Evolutionary conservation across 1,140 invertebrate species (phyloP).

Genomic region (Zaprionus davidi): DNA sequence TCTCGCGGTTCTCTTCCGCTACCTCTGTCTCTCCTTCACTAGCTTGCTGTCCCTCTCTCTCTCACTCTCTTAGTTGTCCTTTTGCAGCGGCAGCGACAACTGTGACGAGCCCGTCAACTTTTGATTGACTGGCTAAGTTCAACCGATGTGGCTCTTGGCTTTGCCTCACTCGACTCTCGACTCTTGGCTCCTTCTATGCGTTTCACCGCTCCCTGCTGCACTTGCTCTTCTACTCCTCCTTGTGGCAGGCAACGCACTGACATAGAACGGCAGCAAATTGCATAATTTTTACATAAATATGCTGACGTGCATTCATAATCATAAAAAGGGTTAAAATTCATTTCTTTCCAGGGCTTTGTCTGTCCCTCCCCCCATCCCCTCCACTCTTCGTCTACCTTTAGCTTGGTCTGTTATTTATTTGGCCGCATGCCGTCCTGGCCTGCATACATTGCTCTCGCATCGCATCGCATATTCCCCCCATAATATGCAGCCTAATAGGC

Average conservation of each 20-base stretch:
- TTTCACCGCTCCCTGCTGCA: neutral
- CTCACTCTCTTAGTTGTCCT: conserved; percentile 47
- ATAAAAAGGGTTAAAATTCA: conserved; percentile 77
- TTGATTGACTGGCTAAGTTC: conserved; percentile 81
- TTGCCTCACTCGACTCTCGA: conserved; percentile 6
- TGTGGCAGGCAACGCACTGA: conserved; percentile 58
- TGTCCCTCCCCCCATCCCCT: conserved; percentile 17
- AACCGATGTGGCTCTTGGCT: conserved; percentile 59
- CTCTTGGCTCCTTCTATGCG: conserved; percentile 37
- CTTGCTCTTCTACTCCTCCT: conserved; percentile 14
- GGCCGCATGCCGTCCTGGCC: conserved; percentile 50
- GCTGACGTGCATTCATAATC: conserved; percentile 82
- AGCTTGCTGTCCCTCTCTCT: neutral
- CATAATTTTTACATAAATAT: conserved; percentile 83
- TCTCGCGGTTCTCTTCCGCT: conserved; percentile 49
- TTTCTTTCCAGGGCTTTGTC: conserved; percentile 36
- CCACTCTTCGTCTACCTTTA: neutral
- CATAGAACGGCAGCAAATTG: conserved; percentile 75
- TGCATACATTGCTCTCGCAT: conserved; percentile 25
- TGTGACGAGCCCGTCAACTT: conserved; percentile 78
- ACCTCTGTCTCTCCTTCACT: neutral
- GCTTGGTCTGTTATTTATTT: conserved; percentile 74
- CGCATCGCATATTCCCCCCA: conserved; percentile 11
- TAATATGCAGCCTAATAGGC: conserved; percentile 81
- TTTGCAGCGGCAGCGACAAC: conserved; percentile 67